phyloP scores from a whole-genome alignment of 2,797 vertebrate species.

The Euthynnus affinis region DNA sequence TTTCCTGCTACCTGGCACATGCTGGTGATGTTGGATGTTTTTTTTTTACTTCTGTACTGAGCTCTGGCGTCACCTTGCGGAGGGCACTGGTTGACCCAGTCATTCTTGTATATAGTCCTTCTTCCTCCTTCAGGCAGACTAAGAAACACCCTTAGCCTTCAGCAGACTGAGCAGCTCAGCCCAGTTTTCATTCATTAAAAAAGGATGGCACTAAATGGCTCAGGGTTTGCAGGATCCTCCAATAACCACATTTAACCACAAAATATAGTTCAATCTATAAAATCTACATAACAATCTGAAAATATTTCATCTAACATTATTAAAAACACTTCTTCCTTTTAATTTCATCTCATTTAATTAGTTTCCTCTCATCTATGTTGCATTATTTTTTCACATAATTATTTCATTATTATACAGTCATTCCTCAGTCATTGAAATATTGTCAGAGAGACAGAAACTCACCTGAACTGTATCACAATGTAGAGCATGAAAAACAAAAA shows the following conservation, averaged over 20 bases:
- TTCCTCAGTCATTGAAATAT: background rate
- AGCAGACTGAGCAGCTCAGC: background rate
- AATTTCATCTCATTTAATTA: slow-evolving; percentile 11
- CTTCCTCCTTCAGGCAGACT: slow-evolving; percentile 5
- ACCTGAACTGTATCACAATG: background rate
- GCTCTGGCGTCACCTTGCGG: too few relatives aligned
- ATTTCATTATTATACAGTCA: slow-evolving; percentile 1
- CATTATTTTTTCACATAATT: background rate
- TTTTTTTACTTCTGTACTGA: too few relatives aligned
- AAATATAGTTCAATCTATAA: background rate
- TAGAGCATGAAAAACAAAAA: background rate
- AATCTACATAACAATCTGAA: slow-evolving; percentile 4
- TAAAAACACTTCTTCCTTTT: too few relatives aligned
- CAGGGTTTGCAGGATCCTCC: background rate
- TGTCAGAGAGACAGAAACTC: background rate
- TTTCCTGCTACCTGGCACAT: too few relatives aligned
- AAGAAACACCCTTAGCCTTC: background rate
- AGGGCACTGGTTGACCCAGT: background rate
- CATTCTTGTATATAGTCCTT: background rate
- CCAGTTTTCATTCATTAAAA: background rate
- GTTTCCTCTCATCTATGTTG: slow-evolving; percentile 5
- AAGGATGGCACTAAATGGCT: slow-evolving; percentile 1
- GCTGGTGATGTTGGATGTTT: too few relatives aligned
- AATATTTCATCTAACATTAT: too few relatives aligned
- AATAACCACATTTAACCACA: background rate